These are phyloP conservation scores for Mythimna vitellina DNA, from an alignment of 2,888 invertebrate genomes.

Conservation along the genomic window DNA sequence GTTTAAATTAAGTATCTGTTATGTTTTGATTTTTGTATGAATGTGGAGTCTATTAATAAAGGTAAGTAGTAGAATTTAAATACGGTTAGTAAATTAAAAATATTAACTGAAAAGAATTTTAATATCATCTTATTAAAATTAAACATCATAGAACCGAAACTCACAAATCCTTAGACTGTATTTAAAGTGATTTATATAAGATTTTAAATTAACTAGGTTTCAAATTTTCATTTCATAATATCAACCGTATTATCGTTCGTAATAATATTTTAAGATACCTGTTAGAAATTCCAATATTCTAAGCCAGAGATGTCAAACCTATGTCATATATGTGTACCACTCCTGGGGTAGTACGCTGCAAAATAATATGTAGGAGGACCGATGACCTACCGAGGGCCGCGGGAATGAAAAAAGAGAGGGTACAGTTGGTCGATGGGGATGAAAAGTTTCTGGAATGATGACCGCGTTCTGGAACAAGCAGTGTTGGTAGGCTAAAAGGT, in stretches of 20 bases:
- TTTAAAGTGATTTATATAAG: conserved; percentile 20
- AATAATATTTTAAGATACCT: not conserved
- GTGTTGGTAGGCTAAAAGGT: too few species aligned
- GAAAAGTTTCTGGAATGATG: too few species aligned
- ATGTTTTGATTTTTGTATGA: not conserved
- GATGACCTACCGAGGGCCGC: too few species aligned
- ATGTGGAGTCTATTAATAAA: not conserved
- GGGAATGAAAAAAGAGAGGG: too few species aligned
- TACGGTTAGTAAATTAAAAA: not conserved
- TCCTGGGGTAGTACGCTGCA: too few species aligned
- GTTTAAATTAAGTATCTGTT: not conserved
- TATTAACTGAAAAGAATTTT: not conserved
- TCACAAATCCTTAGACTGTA: conserved; percentile 42
- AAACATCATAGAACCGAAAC: not conserved
- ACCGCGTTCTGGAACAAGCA: too few species aligned
- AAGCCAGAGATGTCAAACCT: not conserved
- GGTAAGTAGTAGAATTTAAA: not conserved
- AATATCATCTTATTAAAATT: conserved; percentile 11
- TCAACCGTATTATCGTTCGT: too few species aligned
- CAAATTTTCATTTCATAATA: not conserved
- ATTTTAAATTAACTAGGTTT: not conserved
- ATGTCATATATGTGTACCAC: too few species aligned
- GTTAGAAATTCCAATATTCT: not conserved
- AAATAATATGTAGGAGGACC: too few species aligned
- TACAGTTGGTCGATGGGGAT: too few species aligned